Percentiles rank a stretch among this genome's conserved stretches.
These are phyloP conservation scores for Zaprionus inermis DNA, from an alignment of 1,140 invertebrate genomes.

Conservation along the genomic window DNA sequence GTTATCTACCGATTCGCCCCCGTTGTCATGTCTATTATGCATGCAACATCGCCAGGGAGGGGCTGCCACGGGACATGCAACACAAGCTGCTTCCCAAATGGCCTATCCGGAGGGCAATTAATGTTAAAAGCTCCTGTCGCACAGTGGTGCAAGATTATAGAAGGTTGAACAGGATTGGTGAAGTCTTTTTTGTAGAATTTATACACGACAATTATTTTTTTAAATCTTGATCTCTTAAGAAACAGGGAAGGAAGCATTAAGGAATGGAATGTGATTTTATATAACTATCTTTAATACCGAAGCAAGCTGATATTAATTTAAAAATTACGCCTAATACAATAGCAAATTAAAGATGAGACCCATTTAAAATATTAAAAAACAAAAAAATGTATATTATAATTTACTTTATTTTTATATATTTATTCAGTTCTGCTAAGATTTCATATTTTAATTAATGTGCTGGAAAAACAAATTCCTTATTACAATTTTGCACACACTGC, in stretches of 20 bases:
- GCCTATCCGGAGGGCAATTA: slow-evolving; percentile 55
- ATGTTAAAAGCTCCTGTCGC: slow-evolving; percentile 46
- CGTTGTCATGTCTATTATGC: slow-evolving; percentile 68
- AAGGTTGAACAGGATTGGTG: background rate
- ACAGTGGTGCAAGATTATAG: slow-evolving; percentile 3
- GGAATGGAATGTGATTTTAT: too few relatives aligned
- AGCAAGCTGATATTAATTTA: too few relatives aligned
- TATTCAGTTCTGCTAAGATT: background rate
- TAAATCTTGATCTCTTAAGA: too few relatives aligned
- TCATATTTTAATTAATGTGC: background rate
- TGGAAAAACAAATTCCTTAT: background rate
- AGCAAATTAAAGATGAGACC: too few relatives aligned
- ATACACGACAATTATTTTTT: background rate
- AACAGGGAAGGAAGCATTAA: too few relatives aligned
- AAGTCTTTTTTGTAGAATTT: too few relatives aligned
- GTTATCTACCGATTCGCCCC: slow-evolving; percentile 66
- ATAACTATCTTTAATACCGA: too few relatives aligned
- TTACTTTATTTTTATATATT: background rate
- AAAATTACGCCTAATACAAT: too few relatives aligned
- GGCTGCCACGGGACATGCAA: background rate
- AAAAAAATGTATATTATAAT: too few relatives aligned
- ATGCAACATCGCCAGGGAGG: slow-evolving; percentile 45
- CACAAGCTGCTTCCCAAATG: slow-evolving; percentile 8
- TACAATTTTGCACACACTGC: background rate
- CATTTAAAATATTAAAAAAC: too few relatives aligned